These are phyloP conservation scores for Natrix natrix DNA, from an alignment of 2,797 vertebrate genomes.

Conservation along the genomic window DNA sequence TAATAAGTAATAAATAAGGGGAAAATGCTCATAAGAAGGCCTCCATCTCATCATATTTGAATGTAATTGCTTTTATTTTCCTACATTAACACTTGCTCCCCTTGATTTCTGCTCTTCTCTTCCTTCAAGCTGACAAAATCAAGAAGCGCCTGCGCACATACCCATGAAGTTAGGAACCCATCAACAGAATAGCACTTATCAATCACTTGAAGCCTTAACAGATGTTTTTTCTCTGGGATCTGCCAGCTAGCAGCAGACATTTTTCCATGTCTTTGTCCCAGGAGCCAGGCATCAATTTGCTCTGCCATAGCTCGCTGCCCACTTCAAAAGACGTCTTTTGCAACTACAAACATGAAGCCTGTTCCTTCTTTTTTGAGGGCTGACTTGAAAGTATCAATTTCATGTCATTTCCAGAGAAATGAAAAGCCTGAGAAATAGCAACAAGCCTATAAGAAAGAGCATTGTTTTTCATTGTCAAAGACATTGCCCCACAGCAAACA, in stretches of 20 bases:
- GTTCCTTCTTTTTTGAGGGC: conserved; percentile 2
- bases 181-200: conserved; percentile 1
- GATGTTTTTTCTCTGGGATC: conserved; percentile 5
- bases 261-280: conserved; percentile 5
- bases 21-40: background rate
- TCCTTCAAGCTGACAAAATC: conserved; percentile 4
- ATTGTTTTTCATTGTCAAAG: background rate
- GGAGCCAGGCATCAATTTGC: conserved; percentile 11
- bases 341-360: background rate
- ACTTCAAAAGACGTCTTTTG: conserved; percentile 19
- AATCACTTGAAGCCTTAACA: conserved; percentile 22
- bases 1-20: background rate
- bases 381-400: background rate
- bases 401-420: conserved; percentile 4
- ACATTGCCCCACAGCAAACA: background rate
- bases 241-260: conserved; percentile 17
- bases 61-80: background rate
- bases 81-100: conserved; percentile 7
- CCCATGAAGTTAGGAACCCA: background rate
- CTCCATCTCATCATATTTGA: background rate
- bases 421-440: conserved; percentile 9
- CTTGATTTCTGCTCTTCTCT: conserved; percentile 3
- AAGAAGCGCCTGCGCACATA: background rate
- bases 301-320: background rate
- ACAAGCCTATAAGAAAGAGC: background rate